Evolutionary conservation across 2,113 vertebrate species (phyloP), one percentile per base, ranked within the genome.

Genomic region (Hippocampus comes): DNA sequence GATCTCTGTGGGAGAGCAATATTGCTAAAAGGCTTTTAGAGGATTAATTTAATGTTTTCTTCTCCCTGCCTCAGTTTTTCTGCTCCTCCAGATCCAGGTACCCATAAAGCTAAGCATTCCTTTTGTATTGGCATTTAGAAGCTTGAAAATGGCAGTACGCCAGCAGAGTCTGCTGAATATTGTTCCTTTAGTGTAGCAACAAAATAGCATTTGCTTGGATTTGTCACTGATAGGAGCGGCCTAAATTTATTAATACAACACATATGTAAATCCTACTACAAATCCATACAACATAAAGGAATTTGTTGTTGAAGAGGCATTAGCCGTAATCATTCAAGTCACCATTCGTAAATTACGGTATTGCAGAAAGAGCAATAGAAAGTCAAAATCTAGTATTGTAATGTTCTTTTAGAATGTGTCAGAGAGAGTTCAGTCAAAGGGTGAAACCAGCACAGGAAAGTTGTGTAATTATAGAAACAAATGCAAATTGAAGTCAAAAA

Each of bases 11-110:
- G 90, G 90, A 91, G 91, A 84, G 89, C 93, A 93, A 94, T 94
- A 92, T 91, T 72, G 86, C 91, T 94, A 93, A 93, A 93, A 94
- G 92, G 87, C 92, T 93, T 93, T 93, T 92, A 93, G 88, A 90
- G 90, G 91, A 94, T 94, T 94, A 93, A 93, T 93, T 90, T 88
- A 85, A 85, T 87, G 86, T 86, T 88, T 88, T 77, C 57, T 77
- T 73, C 38, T 71, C 69, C 73, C 79, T 67, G 78, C 82, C 61
- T 30, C 73, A 17, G 43, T 80, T 78, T 81, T 81, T 82, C 76
- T 78, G 84, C 84, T 78, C 86, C 86, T 87, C 83, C 69, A 73
- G 48, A 71, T 84, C 76, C 84, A 89, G 88, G 89, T 91, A 81
- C 81, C 86, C 82, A 84, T 91, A 92, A 93, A 92, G 71, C 72